Base-by-base conservation (phyloP, 2,888 invertebrate species). In the Volucella bombylans region DNA sequence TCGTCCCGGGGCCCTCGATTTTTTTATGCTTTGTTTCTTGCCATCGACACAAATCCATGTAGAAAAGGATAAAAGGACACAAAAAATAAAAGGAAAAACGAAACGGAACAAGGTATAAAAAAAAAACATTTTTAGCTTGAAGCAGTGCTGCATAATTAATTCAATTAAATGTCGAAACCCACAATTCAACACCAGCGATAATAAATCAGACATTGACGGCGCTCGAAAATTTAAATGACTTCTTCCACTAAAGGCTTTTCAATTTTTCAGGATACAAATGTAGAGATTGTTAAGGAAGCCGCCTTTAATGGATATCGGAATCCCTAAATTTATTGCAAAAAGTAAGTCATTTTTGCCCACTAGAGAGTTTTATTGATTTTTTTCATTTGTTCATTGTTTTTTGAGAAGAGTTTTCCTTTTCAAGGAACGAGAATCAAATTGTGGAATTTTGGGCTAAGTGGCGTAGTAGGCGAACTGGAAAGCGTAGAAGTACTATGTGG, bases 121-220 rank as follows among this genome's bases (percentile, higher is more conserved):
- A 31, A 12, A 8, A 18, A 1, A 8, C 8, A 8, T 23, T 45
- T 31, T 47, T 23, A 45, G n/a, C 61, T 49, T 38, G 12, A 31
- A n/a, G 47, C 49, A 38, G 31, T 49, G 38, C 49, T 64, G 49
- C 47, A 64, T 49, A 64, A 64, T 64, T 64, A 64, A 64, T 64
- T 64, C 49, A 64, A 50, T 64, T 64, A 38, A 49, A 49, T 49
- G 38, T 50, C 64, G 15, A 49, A 50, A 64, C 39, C 49, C 38
- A 49, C 49, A 49, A 50, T 64, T 38, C 49, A 39, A 49, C 49
- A 64, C 39, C 6, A 9, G n/a, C 12, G 49, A 49, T 12, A 50
- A 64, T 64, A 64, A 64, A 64, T 64, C 64, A 64, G 64, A 49
- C 18, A 15, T 14, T 1, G 15, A 15, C 59, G 14, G 64, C 12